Percentiles rank a stretch among this genome's conserved stretches.
phyloP scores from a whole-genome alignment of 2,888 invertebrate species.

The Agrypnus murinus region DNA sequence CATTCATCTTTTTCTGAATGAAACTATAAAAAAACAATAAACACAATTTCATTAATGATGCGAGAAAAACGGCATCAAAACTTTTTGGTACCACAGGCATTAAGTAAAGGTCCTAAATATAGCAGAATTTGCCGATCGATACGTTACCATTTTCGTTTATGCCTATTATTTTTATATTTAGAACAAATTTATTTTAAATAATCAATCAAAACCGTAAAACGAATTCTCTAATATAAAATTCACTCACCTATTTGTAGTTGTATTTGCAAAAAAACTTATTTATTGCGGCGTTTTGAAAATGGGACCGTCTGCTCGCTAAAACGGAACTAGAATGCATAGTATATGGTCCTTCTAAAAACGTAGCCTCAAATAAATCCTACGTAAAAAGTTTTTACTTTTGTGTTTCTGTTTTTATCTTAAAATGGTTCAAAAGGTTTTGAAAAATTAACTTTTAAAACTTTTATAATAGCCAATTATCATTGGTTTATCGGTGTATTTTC shows the following conservation, averaged over 20 bases:
- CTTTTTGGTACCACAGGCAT: conserved; percentile 56
- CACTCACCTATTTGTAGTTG: conserved; percentile 24
- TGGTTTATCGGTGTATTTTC: too few species aligned
- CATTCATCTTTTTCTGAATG: conserved; percentile 46
- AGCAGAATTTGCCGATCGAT: conserved; percentile 58
- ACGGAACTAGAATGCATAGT: conserved; percentile 47
- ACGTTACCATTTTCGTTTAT: conserved; percentile 58
- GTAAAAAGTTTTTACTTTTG: neutral
- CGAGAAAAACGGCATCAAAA: conserved; percentile 2
- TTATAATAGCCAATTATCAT: too few species aligned
- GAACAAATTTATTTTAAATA: conserved; percentile 10
- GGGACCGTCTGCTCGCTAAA: conserved; percentile 50
- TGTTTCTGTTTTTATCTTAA: neutral
- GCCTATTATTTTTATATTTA: conserved; percentile 37
- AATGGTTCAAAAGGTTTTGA: neutral
- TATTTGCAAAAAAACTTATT: conserved; percentile 4
- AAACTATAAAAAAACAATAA: conserved; percentile 15
- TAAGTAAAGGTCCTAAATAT: conserved; percentile 59
- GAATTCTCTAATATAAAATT: neutral
- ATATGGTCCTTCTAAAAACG: conserved; percentile 51
- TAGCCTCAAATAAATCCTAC: conserved; percentile 32
- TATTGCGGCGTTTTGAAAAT: conserved; percentile 41
- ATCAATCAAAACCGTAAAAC: neutral
- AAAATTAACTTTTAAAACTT: neutral
- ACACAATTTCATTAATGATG: neutral